Base-by-base conservation (phyloP, 1,140 invertebrate species). In the Achatina immaculata region DNA sequence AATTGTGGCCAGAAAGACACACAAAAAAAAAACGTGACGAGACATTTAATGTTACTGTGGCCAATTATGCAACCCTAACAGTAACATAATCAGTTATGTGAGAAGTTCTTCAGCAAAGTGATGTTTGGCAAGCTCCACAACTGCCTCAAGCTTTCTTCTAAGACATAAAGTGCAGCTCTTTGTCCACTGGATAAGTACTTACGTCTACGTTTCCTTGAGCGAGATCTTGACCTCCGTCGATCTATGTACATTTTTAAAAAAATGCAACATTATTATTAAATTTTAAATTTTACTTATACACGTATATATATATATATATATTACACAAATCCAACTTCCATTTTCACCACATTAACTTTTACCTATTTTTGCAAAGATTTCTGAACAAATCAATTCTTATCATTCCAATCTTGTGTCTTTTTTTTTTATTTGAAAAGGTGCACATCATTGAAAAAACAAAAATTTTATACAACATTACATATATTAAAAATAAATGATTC, bases 171-270 rank as follows among this genome's bases (percentile, higher is more conserved):
- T 24, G 24, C 48, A 11, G 11, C 24, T 14, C 24, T 51, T 51
- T 51, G 24, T 24, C 11, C 11, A 38, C 36, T 24, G 21, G 14
- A 51, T 36, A 36, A 14, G 16, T 62, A 79, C 83, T 81, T 75
- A 82, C 83, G 78, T 45, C 78, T 80, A 34, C 78, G 69, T n/a
- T 84, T 79, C 66, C 83, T 84, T n/a, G 80, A 81, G 42, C 83
- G 42, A 24, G 82, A 83, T 31, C 82, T 62, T 62, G 83, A 84
- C 58, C 83, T 69, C 28, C 83, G 80, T 42, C 83, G 48, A 40
- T 84, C 83, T 84, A 78, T 11, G 65, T 21, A 78, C 62, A 66
- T n/a, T 48, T 72, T 72, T 58, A 72, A 66, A 24, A 75, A 71
- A 72, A 74, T 45, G 36, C 4, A 45, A 48, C n/a, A 45, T 28